Evolutionary conservation across 2,113 vertebrate species (phyloP).

Genomic region (Rhabdornis inornatus): DNA sequence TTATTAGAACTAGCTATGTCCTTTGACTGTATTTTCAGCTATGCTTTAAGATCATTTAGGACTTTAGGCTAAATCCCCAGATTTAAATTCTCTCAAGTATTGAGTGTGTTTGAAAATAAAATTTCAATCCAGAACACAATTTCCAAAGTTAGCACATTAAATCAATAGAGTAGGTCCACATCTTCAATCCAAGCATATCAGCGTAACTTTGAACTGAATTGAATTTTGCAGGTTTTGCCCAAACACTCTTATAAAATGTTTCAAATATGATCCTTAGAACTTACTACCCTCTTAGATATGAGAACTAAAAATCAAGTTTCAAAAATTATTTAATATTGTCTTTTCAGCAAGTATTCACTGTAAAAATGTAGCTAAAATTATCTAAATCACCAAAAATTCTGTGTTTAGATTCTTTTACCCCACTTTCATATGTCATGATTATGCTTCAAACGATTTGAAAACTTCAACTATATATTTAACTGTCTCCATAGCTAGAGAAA

Average conservation of each 20-base stretch:
- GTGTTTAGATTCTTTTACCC: neutral
- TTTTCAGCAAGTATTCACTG: neutral
- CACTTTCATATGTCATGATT: neutral
- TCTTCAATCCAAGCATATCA: neutral
- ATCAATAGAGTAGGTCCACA: neutral
- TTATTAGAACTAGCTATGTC: neutral
- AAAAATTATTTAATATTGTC: neutral
- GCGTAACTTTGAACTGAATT: neutral
- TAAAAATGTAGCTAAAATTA: neutral
- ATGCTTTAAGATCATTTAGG: neutral
- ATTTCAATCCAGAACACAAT: neutral
- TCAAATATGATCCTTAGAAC: neutral
- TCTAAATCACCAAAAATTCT: neutral
- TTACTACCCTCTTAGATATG: neutral
- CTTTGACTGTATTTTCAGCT: neutral
- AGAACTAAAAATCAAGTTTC: neutral
- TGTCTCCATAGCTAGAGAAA: neutral
- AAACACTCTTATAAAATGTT: neutral
- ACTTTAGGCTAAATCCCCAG: neutral
- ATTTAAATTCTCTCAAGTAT: neutral
- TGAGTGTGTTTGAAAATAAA: neutral
- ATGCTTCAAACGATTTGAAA: neutral
- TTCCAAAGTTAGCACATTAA: neutral
- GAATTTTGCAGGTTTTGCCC: neutral
- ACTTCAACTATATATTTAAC: neutral